Conservation (phyloP, 2,888 invertebrate genomes). For the Ochropleura leucogaster region DNA sequence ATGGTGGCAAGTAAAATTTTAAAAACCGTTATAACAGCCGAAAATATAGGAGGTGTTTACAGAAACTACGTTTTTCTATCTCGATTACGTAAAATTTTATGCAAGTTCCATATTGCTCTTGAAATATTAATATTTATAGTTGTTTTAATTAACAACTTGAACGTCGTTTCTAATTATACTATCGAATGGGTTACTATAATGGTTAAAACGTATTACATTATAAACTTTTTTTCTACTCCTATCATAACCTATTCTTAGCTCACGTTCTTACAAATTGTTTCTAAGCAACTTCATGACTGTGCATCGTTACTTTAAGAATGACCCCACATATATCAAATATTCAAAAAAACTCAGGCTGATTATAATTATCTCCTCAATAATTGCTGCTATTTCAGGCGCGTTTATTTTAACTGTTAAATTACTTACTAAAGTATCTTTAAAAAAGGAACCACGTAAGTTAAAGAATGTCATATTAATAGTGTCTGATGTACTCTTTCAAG, state of each 20-base stretch:
- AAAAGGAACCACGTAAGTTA: no score
- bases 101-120: background rate
- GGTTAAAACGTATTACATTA: no score
- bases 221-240: no score
- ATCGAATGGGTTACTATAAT: background rate
- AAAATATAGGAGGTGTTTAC: conserved; percentile 35
- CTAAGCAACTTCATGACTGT: conserved; percentile 5
- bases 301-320: background rate
- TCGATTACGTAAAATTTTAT: background rate
- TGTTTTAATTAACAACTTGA: background rate
- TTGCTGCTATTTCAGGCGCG: no score
- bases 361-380: no score
- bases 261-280: conserved; percentile 10
- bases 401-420: no score
- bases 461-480: no score
- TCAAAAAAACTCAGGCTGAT: conserved; percentile 15
- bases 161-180: background rate
- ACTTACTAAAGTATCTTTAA: no score
- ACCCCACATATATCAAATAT: conserved; percentile 1
- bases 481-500: background rate
- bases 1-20: conserved; percentile 16
- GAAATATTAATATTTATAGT: background rate
- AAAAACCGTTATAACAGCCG: conserved; percentile 13
- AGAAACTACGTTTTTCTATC: conserved; percentile 16
- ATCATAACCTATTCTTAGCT: background rate